Percentiles rank a stretch among this genome's conserved stretches.
Conservation (phyloP, 1,140 invertebrate species). For the Zaprionus lachaisei region DNA sequence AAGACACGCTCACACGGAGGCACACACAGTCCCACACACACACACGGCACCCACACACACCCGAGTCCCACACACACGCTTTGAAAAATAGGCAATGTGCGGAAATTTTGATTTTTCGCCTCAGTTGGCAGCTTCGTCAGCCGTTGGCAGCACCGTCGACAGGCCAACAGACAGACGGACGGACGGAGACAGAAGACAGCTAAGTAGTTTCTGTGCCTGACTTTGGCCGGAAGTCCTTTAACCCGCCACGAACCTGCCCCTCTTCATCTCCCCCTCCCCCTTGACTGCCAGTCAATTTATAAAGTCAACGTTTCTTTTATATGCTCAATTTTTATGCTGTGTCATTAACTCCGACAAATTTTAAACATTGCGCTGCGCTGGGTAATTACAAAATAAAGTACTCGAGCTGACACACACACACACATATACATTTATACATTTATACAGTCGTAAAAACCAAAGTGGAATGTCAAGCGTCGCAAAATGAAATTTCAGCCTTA, state of each 20-base stretch:
- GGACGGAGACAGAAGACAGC: constrained; percentile 11
- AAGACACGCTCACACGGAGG: constrained; percentile 13
- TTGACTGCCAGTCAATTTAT: constrained; percentile 48
- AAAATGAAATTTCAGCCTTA: constrained; percentile 50
- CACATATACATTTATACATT: constrained; percentile 3
- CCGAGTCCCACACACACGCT: constrained; percentile 26
- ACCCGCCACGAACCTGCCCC: constrained; percentile 1
- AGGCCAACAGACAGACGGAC: not conserved
- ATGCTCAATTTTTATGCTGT: constrained; percentile 64
- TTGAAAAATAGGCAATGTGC: constrained; percentile 76
- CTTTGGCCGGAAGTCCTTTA: constrained; percentile 55
- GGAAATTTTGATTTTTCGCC: constrained; percentile 83
- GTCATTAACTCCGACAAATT: constrained; percentile 80
- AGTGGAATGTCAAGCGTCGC: constrained; percentile 19
- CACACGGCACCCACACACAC: not conserved
- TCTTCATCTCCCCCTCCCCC: not conserved
- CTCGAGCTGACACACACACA: constrained; percentile 13
- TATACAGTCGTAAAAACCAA: constrained; percentile 49
- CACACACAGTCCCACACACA: not conserved
- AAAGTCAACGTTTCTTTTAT: constrained; percentile 52
- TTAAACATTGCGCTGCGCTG: constrained; percentile 57
- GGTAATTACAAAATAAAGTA: constrained; percentile 76
- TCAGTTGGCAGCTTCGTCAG: constrained; percentile 61
- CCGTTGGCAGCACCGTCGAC: constrained; percentile 22
- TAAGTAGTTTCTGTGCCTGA: constrained; percentile 53